Conservation (phyloP, 2,797 vertebrate genomes). For the Aulostomus chinensis region DNA sequence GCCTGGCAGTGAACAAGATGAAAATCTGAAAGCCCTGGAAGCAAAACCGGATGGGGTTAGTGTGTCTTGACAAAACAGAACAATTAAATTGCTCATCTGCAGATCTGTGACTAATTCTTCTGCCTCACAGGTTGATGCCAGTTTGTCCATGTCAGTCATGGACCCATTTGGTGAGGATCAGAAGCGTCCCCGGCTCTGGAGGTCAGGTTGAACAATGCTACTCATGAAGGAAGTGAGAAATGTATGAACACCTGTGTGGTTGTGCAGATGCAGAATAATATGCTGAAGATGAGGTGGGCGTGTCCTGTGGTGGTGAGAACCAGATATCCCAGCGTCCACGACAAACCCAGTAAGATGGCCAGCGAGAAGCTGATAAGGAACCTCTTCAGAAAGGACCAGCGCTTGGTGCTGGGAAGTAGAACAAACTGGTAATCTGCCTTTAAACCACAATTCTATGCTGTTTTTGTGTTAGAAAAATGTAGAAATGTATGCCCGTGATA, state of each 20-base stretch:
- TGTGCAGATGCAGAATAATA: slow-evolving; percentile 77
- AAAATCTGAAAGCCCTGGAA: slow-evolving; percentile 74
- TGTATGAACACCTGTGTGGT: slow-evolving; percentile 80
- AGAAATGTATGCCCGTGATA: too few species aligned
- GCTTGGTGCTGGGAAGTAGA: slow-evolving; percentile 57
- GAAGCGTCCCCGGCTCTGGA: too few species aligned
- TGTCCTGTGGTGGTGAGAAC: slow-evolving; percentile 52
- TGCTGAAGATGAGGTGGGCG: slow-evolving; percentile 54
- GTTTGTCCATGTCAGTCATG: too few species aligned
- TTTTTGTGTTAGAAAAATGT: not conserved
- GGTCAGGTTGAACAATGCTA: too few species aligned
- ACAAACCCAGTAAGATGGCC: slow-evolving; percentile 68
- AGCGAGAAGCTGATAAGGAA: slow-evolving; percentile 64
- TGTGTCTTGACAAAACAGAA: not conserved
- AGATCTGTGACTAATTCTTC: not conserved
- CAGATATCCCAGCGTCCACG: slow-evolving; percentile 76
- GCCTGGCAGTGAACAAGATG: slow-evolving; percentile 61
- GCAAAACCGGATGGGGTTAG: not conserved
- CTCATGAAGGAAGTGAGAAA: too few species aligned
- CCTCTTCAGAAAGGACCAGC: slow-evolving; percentile 56
- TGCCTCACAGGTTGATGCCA: too few species aligned
- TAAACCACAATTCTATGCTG: not conserved
- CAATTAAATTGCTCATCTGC: not conserved
- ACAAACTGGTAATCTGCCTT: not conserved
- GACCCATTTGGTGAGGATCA: too few species aligned